Conservation (phyloP, 1,140 invertebrate species). For the Ptiloglossa arizonensis region DNA sequence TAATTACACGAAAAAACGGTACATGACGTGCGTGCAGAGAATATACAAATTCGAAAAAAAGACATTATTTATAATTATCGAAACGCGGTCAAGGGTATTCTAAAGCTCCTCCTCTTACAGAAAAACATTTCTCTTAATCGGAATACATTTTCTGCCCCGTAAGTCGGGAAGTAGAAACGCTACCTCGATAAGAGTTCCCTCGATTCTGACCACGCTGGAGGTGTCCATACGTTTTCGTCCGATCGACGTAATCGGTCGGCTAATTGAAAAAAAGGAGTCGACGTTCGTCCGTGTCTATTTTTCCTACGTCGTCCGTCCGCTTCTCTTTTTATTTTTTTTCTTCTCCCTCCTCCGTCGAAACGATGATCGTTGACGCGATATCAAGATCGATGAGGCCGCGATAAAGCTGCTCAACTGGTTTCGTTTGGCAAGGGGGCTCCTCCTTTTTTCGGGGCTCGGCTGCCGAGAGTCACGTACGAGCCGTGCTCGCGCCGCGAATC, state of each 20-base stretch:
- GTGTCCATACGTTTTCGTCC: too few species aligned
- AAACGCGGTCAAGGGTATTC: too few species aligned
- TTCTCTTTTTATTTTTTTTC: neutral
- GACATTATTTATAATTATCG: too few species aligned
- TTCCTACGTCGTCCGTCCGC: constrained; percentile 4
- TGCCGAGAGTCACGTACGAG: constrained; percentile 20
- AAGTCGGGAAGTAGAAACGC: too few species aligned
- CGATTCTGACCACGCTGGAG: too few species aligned
- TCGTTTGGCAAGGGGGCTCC: constrained; percentile 42
- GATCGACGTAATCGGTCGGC: constrained; percentile 10
- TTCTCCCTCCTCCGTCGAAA: neutral
- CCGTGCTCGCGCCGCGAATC: constrained; percentile 2
- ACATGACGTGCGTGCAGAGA: too few species aligned
- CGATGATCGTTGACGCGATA: constrained; percentile 46
- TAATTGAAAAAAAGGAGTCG: constrained; percentile 17
- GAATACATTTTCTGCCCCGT: too few species aligned
- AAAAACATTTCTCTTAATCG: too few species aligned
- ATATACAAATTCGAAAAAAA: too few species aligned
- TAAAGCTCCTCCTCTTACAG: too few species aligned
- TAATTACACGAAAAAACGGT: too few species aligned
- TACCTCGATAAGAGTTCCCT: too few species aligned
- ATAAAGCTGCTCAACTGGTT: constrained; percentile 61
- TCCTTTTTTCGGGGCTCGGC: neutral
- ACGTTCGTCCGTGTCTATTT: constrained; percentile 2
- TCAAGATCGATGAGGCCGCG: constrained; percentile 51